These are phyloP conservation scores for Frankliniella fusca DNA, from an alignment of 2,888 invertebrate genomes.

Conservation along the genomic window DNA sequence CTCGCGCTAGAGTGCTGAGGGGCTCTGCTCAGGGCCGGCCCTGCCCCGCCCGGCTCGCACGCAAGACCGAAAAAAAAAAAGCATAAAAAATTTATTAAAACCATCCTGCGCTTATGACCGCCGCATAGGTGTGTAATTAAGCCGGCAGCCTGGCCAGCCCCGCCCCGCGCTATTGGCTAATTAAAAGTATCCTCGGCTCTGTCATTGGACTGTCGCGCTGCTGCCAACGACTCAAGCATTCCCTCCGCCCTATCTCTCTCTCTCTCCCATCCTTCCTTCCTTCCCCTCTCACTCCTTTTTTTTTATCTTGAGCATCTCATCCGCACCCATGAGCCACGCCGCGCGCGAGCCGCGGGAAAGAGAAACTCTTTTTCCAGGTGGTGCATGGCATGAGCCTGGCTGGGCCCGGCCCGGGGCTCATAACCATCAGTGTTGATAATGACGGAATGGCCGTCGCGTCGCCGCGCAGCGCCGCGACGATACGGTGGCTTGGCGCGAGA, in stretches of 20 bases:
- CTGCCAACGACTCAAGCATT: background rate
- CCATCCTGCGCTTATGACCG: background rate
- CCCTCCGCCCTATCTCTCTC: no score
- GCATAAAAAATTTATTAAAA: conserved; percentile 16
- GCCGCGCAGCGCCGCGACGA: background rate
- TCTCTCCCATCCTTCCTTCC: no score
- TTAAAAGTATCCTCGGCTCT: conserved; percentile 17
- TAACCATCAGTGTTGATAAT: conserved; percentile 10
- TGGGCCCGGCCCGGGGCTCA: no score
- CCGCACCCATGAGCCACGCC: background rate
- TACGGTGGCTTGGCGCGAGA: background rate
- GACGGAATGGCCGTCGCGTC: background rate
- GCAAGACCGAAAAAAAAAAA: background rate
- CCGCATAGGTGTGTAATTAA: conserved; percentile 1
- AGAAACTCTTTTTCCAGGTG: conserved; percentile 24
- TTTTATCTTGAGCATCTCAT: no score
- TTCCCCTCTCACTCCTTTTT: no score
- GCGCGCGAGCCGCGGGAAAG: conserved; percentile 2
- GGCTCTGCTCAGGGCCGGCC: no score
- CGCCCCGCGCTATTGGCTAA: conserved; percentile 6
- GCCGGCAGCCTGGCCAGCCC: background rate
- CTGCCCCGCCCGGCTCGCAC: background rate
- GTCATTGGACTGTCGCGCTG: conserved; percentile 8
- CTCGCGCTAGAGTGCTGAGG: no score
- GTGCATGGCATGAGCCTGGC: background rate